Percentiles rank a stretch among this genome's conserved stretches.
Conservation (phyloP, 2,888 invertebrate species). For the Xanthorhoe spadicearia region DNA sequence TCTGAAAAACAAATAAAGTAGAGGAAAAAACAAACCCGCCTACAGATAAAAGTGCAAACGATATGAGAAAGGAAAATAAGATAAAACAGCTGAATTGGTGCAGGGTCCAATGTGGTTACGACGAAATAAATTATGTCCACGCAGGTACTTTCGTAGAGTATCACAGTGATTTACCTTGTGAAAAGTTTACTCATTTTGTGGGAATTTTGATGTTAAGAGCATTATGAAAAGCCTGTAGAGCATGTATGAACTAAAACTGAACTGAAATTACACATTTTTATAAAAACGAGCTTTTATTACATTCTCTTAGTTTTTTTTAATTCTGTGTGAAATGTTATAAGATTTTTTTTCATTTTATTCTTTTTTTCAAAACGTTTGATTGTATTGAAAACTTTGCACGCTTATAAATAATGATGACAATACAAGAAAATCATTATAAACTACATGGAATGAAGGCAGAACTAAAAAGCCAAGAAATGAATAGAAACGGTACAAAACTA, state of each 20-base stretch:
- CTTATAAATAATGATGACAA: too few relatives aligned
- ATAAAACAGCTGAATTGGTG: slow-evolving; percentile 31
- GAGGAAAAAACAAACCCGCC: slow-evolving; percentile 20
- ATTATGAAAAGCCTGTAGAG: neutral
- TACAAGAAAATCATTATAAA: too few relatives aligned
- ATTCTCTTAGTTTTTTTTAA: too few relatives aligned
- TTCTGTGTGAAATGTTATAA: too few relatives aligned
- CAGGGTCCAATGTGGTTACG: slow-evolving; percentile 30
- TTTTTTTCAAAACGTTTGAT: too few relatives aligned
- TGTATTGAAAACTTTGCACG: too few relatives aligned
- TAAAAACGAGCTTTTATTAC: too few relatives aligned
- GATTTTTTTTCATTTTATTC: too few relatives aligned
- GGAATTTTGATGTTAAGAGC: neutral
- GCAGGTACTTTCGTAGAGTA: slow-evolving; percentile 9
- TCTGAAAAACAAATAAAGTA: neutral
- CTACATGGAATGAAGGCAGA: too few relatives aligned
- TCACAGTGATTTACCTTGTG: slow-evolving; percentile 30
- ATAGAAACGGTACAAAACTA: too few relatives aligned
- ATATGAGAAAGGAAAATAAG: slow-evolving; percentile 35
- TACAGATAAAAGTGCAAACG: slow-evolving; percentile 35
- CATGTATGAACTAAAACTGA: neutral
- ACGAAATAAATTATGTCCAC: slow-evolving; percentile 39
- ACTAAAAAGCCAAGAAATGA: too few relatives aligned
- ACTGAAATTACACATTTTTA: neutral
- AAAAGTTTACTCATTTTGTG: slow-evolving; percentile 22